phyloP scores from a whole-genome alignment of 2,888 invertebrate genomes.

The Melolontha melolontha region DNA sequence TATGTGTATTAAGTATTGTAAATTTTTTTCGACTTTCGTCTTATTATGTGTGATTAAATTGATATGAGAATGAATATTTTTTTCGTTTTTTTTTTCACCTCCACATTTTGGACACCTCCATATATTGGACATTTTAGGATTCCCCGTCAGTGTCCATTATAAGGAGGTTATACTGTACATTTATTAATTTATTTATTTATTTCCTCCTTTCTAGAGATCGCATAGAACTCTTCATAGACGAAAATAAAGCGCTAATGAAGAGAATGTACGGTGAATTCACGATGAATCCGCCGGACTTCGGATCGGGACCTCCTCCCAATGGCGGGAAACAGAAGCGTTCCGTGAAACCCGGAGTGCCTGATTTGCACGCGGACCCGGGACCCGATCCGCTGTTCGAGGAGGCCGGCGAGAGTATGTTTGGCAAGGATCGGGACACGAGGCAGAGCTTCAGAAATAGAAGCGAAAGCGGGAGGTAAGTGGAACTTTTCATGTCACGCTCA shows the following conservation, averaged over 20 bases:
- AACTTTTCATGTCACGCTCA: background rate
- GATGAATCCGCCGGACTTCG: conserved; percentile 68
- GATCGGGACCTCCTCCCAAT: conserved; percentile 65
- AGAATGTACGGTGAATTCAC: conserved; percentile 94
- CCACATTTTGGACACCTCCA: too few species aligned
- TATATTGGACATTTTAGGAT: too few species aligned
- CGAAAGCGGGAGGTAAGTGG: conserved; percentile 69
- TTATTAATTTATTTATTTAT: too few species aligned
- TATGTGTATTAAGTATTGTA: too few species aligned
- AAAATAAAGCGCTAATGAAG: conserved; percentile 93
- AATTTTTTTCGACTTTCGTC: too few species aligned
- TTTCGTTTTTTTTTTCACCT: too few species aligned
- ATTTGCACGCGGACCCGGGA: conserved; percentile 68
- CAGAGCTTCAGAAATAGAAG: conserved; percentile 68
- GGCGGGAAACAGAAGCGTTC: conserved; percentile 61
- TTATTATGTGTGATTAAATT: too few species aligned
- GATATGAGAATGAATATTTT: too few species aligned
- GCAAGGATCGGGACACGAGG: conserved; percentile 68
- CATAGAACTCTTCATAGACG: conserved; percentile 92
- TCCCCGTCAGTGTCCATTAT: too few species aligned
- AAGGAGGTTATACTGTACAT: too few species aligned
- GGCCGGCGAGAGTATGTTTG: conserved; percentile 69
- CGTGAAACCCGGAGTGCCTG: conserved; percentile 69
- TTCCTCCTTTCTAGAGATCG: conserved; percentile 76
- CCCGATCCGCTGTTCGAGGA: conserved; percentile 63